Conservation (phyloP, 2,113 vertebrate species). For the Lagopus muta region DNA sequence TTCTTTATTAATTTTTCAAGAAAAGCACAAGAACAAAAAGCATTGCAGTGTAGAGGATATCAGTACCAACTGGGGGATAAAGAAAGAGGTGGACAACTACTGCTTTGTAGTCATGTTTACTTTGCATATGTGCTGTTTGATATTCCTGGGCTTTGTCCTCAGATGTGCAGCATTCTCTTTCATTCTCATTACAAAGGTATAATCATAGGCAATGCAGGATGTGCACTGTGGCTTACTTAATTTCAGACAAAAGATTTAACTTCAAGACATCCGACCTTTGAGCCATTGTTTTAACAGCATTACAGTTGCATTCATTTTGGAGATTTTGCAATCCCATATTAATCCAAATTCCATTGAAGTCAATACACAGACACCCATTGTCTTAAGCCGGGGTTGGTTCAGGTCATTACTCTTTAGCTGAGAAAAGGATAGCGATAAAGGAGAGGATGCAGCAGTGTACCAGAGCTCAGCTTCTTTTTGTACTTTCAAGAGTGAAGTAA, state of each 20-base stretch:
- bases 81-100: neutral
- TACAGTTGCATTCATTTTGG: conserved; percentile 53
- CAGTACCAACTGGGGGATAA: neutral
- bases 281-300: conserved; percentile 60
- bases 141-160: neutral
- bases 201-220: neutral
- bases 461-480: neutral
- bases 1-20: conserved; percentile 56
- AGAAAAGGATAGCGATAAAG: neutral
- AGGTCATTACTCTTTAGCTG: conserved; percentile 22
- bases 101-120: neutral
- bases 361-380: conserved; percentile 33
- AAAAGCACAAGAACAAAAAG: conserved; percentile 11
- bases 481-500: neutral
- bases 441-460: neutral
- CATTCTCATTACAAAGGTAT: neutral
- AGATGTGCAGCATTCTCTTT: neutral
- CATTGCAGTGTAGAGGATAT: neutral
- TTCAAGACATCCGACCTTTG: neutral
- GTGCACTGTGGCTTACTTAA: neutral
- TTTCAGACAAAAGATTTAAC: conserved; percentile 42
- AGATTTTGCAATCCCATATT: conserved; percentile 50
- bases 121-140: rapidly evolving
- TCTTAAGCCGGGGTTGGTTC: conserved; percentile 49
- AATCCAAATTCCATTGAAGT: conserved; percentile 58